Evolutionary conservation across 2,113 vertebrate species (phyloP), one percentile per base, ranked within the genome.

Genomic region (Dolichallabes microphthalmus): DNA sequence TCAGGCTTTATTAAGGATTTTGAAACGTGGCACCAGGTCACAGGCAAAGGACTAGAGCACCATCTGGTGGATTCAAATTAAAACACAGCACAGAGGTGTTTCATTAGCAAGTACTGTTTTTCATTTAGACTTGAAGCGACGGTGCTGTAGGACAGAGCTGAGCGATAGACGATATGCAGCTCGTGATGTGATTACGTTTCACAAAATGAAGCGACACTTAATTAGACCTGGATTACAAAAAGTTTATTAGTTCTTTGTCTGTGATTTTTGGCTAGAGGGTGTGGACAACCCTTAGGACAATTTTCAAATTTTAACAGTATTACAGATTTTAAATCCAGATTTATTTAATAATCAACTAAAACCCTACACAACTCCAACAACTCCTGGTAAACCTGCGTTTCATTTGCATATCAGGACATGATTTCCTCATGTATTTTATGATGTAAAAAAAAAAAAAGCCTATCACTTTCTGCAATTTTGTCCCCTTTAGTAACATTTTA

Each of bases 61-160:
- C 78, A 80, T 80, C 77, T 80, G 39, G 25, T 61, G 84, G 77
- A 50, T 69, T 25, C n/a, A 52, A 80, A 7, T 69, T 17, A 39
- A 52, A 80, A 7, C 32, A 19, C 1, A 20, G 14, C 25, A 55
- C n/a, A 11, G 13, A 9, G 6, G 12, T 0, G 1, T 77, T 77
- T 35, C 2, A 52, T 52, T n/a, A 6, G 6, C 12, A 52, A 22
- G 25, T 25, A 1, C 45, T 73, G 32, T 11, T 73, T 25, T 73
- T 13, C 3, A 50, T 74, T 74, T 50, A 13, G 1, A 50, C 25
- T 69, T 45, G 11, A 3, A 22, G 69, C 45, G 32, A 71, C 2
- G 5, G 2, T 17, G 32, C 4, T 0, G 1, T n/a, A 17, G 64
- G 27, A 32, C 27, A 68, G 17, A 30, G 13, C 17, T 69, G 68